Base-by-base conservation (phyloP, 2,888 invertebrate species). In the Drosophila testacea region DNA sequence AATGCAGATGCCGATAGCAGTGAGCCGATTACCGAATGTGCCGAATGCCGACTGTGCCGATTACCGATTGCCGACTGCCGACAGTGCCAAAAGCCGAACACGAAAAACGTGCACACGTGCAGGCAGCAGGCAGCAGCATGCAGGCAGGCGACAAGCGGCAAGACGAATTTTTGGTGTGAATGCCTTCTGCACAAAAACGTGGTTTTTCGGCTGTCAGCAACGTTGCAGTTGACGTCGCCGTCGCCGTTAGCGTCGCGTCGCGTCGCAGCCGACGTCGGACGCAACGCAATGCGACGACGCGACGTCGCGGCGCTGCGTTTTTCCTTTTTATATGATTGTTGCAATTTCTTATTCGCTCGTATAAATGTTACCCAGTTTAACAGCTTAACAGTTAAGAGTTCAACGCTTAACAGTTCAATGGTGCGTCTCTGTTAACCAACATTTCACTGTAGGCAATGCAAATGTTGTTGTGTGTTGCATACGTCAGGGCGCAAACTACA, bases 101-200 rank as follows among this genome's bases (percentile, higher is more conserved):
- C 41, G 62, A 61, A 65, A 70, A 79, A 74, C 83, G 75, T 76
- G 79, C 75, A 72, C 82, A 80, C 84, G 75, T 83, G 80, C 77
- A 81, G 78, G 69, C 68, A 73, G 81, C 77, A 77, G 77, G 65
- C 46, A 56, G 32, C 22, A 81, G 78, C 73, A 72, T 77, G 81
- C 77, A 77, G 77, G 63, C 46, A 56, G 32, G 42, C 52, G 47
- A 39, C 39, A 50, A 50, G 77, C 52, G 59, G 51, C 62, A 75
- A 72, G 51, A 75, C 65, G 51, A 76, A 76, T 91, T 83, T 89
- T 89, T 80, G 91, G 92, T 92, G 92, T 92, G 92, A 92, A 92
- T 92, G 92, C 90, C 91, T 91, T 91, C 91, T 91, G 92, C 92
- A 91, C 81, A 87, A 82, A 81, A 81, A 81, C 78, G 82, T 87